phyloP scores from a whole-genome alignment of 1,140 invertebrate genomes.

The Atta cephalotes region DNA sequence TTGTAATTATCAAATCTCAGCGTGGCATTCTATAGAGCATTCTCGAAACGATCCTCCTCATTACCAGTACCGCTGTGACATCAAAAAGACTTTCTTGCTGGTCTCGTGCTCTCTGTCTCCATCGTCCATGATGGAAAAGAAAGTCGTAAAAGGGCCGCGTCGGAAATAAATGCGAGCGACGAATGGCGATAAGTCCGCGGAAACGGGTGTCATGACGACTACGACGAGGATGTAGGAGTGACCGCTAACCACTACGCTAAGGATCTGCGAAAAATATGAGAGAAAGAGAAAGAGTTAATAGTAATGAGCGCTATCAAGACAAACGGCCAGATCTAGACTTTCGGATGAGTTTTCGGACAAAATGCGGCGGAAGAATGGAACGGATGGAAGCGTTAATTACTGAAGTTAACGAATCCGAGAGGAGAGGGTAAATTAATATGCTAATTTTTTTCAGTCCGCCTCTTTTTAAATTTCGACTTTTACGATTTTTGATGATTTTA shows the following conservation, averaged over 20 bases:
- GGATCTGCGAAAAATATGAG: constrained; percentile 5
- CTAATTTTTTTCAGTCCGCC: constrained; percentile 78
- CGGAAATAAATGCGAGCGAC: constrained; percentile 69
- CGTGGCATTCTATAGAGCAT: constrained; percentile 77
- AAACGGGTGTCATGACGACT: constrained; percentile 59
- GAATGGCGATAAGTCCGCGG: constrained; percentile 66
- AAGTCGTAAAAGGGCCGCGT: constrained; percentile 73
- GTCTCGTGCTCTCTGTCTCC: constrained; percentile 36
- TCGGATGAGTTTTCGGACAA: constrained; percentile 44
- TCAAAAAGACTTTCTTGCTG: constrained; percentile 79
- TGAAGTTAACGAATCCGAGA: constrained; percentile 80
- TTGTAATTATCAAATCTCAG: constrained; percentile 86
- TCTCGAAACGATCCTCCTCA: constrained; percentile 85
- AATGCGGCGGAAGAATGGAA: constrained; percentile 51
- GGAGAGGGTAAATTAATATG: constrained; percentile 79
- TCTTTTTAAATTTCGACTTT: constrained; percentile 62
- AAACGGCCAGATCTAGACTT: constrained; percentile 30
- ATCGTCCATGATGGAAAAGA: constrained; percentile 67
- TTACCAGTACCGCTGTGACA: constrained; percentile 79
- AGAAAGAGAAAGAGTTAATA: constrained; percentile 36
- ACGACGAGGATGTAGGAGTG: constrained; percentile 43
- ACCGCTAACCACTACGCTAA: constrained; percentile 23
- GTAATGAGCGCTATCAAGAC: constrained; percentile 21
- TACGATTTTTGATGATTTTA: constrained; percentile 70
- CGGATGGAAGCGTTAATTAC: constrained; percentile 78